phyloP scores from a whole-genome alignment of 2,797 vertebrate genomes.

The Micrastur ruficollis region DNA sequence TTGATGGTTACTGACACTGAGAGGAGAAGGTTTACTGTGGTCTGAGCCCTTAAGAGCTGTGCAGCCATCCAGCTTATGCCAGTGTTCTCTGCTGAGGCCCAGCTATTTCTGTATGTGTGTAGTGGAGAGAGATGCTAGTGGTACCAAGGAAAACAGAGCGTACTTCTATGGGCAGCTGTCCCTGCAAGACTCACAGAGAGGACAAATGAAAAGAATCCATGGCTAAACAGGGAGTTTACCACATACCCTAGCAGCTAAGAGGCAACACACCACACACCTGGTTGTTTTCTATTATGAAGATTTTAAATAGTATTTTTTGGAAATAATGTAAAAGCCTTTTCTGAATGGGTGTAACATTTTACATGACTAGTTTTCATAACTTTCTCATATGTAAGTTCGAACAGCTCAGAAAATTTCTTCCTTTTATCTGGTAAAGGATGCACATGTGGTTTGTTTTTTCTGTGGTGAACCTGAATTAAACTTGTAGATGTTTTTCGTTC shows the following conservation, averaged over 20 bases:
- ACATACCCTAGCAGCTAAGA: not conserved
- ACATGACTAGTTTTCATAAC: not conserved
- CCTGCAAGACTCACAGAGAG: not conserved
- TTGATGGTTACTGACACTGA: not conserved
- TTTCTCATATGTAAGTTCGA: not conserved
- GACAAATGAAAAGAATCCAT: not conserved
- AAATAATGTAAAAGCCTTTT: not conserved
- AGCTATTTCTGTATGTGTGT: not conserved
- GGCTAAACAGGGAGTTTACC: not conserved
- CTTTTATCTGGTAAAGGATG: not conserved
- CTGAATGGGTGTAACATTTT: not conserved
- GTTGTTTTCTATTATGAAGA: not conserved
- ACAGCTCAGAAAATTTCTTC: not conserved
- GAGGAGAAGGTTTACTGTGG: not conserved
- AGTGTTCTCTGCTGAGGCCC: not conserved
- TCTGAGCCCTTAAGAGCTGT: not conserved
- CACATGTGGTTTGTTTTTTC: not conserved
- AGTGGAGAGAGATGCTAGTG: not conserved
- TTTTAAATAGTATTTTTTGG: not conserved
- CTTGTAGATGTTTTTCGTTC: not conserved
- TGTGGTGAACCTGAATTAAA: not conserved
- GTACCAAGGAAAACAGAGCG: not conserved
- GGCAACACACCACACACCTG: rapidly evolving
- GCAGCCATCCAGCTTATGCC: not conserved
- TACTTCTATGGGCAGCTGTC: not conserved